Conservation (phyloP, 2,113 vertebrate genomes). For the Microtus ochrogaster region DNA sequence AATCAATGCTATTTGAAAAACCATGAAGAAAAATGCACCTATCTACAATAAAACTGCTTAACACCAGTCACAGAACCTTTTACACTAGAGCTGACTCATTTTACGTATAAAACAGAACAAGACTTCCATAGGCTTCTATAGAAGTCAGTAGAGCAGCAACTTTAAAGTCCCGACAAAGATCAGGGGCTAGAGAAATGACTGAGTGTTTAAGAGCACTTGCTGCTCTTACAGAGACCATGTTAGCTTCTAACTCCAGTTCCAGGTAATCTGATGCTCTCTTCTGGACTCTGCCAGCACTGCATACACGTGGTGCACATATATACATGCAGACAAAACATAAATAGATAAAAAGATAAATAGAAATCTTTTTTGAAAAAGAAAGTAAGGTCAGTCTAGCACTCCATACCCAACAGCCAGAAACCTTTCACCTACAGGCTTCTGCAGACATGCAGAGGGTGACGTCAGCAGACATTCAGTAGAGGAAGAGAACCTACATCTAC, state of each 20-base stretch:
- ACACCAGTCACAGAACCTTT: background rate
- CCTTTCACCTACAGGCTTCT: background rate
- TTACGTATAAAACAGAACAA: background rate
- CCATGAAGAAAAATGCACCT: background rate
- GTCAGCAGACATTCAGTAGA: background rate
- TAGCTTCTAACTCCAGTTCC: too few relatives aligned
- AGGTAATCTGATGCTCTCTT: background rate
- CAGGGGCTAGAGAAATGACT: background rate
- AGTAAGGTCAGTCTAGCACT: background rate
- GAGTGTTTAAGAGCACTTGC: background rate
- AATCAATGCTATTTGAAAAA: background rate
- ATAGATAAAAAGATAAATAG: background rate
- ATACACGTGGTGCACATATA: background rate
- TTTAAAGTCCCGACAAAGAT: background rate
- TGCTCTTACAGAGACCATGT: background rate
- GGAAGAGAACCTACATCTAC: background rate
- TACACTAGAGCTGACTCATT: background rate
- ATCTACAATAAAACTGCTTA: background rate
- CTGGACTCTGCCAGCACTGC: background rate
- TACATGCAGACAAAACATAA: too few relatives aligned
- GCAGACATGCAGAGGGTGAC: background rate
- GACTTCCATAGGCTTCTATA: background rate
- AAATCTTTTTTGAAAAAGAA: background rate
- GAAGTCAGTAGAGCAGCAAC: background rate
- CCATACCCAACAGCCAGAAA: background rate